These are phyloP conservation scores for Hiodon tergisus DNA, from an alignment of 2,113 vertebrate genomes.

Conservation along the genomic window DNA sequence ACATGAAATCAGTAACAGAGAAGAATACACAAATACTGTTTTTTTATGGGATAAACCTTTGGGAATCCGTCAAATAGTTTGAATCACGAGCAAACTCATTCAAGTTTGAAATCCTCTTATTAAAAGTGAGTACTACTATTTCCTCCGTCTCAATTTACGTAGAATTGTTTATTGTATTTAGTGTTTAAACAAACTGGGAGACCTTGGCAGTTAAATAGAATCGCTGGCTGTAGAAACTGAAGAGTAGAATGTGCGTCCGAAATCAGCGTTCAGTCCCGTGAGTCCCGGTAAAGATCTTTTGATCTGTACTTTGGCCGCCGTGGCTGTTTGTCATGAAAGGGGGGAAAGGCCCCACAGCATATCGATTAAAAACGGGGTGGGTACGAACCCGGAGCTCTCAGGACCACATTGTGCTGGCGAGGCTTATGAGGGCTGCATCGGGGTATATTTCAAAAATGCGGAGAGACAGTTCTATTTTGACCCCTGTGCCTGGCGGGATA, in stretches of 20 bases:
- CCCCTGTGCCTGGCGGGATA: conserved; percentile 60
- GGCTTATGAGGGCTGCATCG: conserved; percentile 46
- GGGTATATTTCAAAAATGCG: conserved; percentile 65
- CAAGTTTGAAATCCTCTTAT: conserved; percentile 12
- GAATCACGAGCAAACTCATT: conserved; percentile 15
- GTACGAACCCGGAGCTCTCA: conserved; percentile 31
- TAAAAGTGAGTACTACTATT: conserved; percentile 18
- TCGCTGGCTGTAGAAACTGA: conserved; percentile 27
- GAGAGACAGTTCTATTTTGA: conserved; percentile 66
- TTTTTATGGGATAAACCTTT: conserved; percentile 30
- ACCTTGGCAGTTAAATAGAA: conserved; percentile 28
- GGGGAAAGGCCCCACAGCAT: conserved; percentile 52
- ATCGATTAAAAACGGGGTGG: conserved; percentile 31
- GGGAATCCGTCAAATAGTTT: conserved; percentile 26
- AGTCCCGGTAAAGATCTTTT: conserved; percentile 45
- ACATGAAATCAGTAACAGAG: too few relatives aligned
- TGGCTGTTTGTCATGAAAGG: conserved; percentile 57
- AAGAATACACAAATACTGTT: conserved; percentile 28
- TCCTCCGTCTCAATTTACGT: conserved; percentile 29
- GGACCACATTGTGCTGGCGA: conserved; percentile 44
- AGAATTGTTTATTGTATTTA: conserved; percentile 46
- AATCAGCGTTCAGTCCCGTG: conserved; percentile 59
- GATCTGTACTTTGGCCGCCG: conserved; percentile 57
- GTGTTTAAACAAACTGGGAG: conserved; percentile 29
- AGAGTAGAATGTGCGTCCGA: conserved; percentile 43